These are phyloP conservation scores for Percopsis omiscomaycus DNA, from an alignment of 2,797 vertebrate genomes.

Conservation along the genomic window DNA sequence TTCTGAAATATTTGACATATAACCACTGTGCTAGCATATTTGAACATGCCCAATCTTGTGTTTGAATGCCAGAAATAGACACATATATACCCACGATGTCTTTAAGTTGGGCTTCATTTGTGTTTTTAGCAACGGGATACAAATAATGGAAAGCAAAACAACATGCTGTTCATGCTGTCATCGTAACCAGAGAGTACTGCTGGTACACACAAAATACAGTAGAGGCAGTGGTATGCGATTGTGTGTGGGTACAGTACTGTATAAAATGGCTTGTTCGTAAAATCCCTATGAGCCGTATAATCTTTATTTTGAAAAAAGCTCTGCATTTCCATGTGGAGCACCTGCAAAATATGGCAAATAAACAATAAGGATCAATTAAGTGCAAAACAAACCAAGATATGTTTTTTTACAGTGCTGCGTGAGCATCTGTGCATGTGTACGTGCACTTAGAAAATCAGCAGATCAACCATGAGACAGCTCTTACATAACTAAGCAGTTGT, in stretches of 20 bases:
- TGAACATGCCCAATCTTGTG: conserved; percentile 47
- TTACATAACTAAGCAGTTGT: conserved; percentile 39
- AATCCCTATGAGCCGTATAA: too few relatives aligned
- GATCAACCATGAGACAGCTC: conserved; percentile 23
- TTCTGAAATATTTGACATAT: conserved; percentile 28
- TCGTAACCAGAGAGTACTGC: neutral
- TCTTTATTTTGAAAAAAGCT: too few relatives aligned
- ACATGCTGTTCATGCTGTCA: neutral
- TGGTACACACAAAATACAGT: too few relatives aligned
- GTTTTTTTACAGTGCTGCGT: conserved; percentile 14
- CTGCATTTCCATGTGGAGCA: too few relatives aligned
- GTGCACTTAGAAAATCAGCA: neutral
- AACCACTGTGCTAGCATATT: conserved; percentile 21
- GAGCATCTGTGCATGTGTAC: conserved; percentile 7
- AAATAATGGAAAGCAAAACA: conserved; percentile 26
- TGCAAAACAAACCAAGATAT: conserved; percentile 6
- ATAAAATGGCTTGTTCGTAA: too few relatives aligned
- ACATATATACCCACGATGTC: neutral
- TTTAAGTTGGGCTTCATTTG: conserved; percentile 6
- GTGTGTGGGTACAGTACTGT: too few relatives aligned
- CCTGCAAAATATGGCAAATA: too few relatives aligned
- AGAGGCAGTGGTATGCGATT: too few relatives aligned
- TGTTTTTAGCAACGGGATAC: conserved; percentile 38
- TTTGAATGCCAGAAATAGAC: conserved; percentile 20
- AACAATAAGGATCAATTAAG: too few relatives aligned